Evolutionary conservation across 2,888 invertebrate species (phyloP).

Genomic region (Lobophora halterata): DNA sequence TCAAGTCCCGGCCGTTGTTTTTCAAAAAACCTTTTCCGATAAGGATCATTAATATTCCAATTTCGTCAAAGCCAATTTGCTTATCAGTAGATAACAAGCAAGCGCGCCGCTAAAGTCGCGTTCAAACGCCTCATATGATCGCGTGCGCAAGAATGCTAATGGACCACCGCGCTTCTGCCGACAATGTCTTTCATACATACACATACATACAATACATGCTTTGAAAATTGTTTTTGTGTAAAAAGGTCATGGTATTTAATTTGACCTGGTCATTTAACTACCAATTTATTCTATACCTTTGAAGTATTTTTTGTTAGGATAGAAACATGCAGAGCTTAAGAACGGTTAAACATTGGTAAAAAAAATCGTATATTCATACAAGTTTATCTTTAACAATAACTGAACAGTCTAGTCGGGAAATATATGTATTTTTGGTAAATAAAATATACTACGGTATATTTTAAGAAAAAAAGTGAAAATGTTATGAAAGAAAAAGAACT

Average conservation of each 20-base stretch:
- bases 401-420: too few relatives aligned
- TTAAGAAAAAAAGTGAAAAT: too few relatives aligned
- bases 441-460: too few relatives aligned
- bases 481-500: too few relatives aligned
- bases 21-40: slow-evolving; percentile 19
- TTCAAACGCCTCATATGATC: slow-evolving; percentile 20
- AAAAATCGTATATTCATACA: too few relatives aligned
- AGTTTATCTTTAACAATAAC: too few relatives aligned
- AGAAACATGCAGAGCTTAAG: too few relatives aligned
- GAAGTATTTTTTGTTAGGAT: slow-evolving; percentile 1
- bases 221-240: slow-evolving; percentile 5
- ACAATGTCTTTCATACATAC: slow-evolving; percentile 1
- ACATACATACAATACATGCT: too few relatives aligned
- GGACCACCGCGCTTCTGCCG: slow-evolving; percentile 20
- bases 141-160: slow-evolving; percentile 29
- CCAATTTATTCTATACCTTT: neutral
- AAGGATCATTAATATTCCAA: slow-evolving; percentile 32
- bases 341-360: too few relatives aligned
- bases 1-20: slow-evolving; percentile 2
- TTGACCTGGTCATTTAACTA: neutral
- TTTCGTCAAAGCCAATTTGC: slow-evolving; percentile 35
- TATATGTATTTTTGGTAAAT: too few relatives aligned
- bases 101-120: slow-evolving; percentile 21
- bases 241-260: slow-evolving; percentile 3
- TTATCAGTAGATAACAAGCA: slow-evolving; percentile 27